These are phyloP conservation scores for Eulemur rubriventer DNA, from an alignment of 2,797 vertebrate species.

Conservation along the genomic window DNA sequence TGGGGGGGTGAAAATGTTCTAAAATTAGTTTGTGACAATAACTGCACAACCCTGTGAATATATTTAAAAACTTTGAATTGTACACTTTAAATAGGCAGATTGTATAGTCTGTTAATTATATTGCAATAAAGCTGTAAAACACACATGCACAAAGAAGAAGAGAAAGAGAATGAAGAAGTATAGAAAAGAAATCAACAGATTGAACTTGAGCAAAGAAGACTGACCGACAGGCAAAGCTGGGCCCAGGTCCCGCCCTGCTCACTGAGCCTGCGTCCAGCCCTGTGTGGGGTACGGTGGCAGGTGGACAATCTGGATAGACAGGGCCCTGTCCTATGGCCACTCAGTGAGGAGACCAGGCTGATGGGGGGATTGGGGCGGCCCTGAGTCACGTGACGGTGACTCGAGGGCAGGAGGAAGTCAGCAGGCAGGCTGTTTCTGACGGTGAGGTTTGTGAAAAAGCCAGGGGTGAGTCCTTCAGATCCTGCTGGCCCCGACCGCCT, in stretches of 20 bases:
- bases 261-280: neutral
- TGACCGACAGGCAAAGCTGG: neutral
- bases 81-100: neutral
- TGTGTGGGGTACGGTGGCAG: neutral
- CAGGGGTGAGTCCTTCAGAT: neutral
- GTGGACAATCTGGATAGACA: neutral
- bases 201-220: neutral
- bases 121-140: neutral
- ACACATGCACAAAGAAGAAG: neutral
- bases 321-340: neutral
- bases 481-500: neutral
- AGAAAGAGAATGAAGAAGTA: neutral
- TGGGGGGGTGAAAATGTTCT: neutral
- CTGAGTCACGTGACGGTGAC: neutral
- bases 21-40: neutral
- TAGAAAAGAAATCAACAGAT: neutral
- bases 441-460: neutral
- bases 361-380: too few species aligned
- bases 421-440: neutral
- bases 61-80: neutral
- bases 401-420: neutral
- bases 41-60: neutral
- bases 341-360: neutral
- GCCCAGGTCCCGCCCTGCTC: neutral
- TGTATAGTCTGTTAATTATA: neutral